Conservation (phyloP, 2,888 invertebrate genomes). For the Exephanes ischioxanthus region DNA sequence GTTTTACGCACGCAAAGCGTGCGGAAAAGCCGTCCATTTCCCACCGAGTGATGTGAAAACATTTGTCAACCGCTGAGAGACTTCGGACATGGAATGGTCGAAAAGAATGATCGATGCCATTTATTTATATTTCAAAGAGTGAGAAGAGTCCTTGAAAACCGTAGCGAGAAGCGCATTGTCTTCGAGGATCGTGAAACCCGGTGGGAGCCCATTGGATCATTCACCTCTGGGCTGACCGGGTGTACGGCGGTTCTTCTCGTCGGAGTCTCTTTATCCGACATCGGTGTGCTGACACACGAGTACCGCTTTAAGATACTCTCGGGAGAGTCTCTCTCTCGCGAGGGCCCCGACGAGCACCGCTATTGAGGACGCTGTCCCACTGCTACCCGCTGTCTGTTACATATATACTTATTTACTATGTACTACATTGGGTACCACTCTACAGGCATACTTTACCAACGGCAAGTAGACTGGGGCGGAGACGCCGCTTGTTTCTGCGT, state of each 20-base stretch:
- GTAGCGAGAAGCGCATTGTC: not conserved
- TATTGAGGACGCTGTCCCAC: constrained; percentile 63
- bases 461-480: constrained; percentile 12
- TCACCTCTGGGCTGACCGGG: constrained; percentile 44
- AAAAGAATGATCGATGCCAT: too few species aligned
- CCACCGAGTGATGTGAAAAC: too few species aligned
- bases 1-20: too few species aligned
- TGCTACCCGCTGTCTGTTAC: constrained; percentile 30
- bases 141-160: not conserved
- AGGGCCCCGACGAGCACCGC: constrained; percentile 32
- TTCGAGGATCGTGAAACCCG: constrained; percentile 7
- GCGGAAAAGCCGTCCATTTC: too few species aligned
- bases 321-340: constrained; percentile 42
- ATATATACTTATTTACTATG: constrained; percentile 15
- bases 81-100: too few species aligned
- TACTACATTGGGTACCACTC: constrained; percentile 20
- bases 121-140: not conserved
- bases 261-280: not conserved
- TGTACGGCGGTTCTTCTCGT: constrained; percentile 10
- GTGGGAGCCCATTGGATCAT: constrained; percentile 35
- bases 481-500: constrained; percentile 14
- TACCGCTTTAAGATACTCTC: constrained; percentile 50
- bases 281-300: constrained; percentile 35
- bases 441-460: constrained; percentile 15
- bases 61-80: too few species aligned